A percentile compares a stretch with the other conserved stretches of the same genome.
Evolutionary conservation across 2,113 vertebrate genomes (phyloP).

Genomic region (Pycnonotus jocosus): DNA sequence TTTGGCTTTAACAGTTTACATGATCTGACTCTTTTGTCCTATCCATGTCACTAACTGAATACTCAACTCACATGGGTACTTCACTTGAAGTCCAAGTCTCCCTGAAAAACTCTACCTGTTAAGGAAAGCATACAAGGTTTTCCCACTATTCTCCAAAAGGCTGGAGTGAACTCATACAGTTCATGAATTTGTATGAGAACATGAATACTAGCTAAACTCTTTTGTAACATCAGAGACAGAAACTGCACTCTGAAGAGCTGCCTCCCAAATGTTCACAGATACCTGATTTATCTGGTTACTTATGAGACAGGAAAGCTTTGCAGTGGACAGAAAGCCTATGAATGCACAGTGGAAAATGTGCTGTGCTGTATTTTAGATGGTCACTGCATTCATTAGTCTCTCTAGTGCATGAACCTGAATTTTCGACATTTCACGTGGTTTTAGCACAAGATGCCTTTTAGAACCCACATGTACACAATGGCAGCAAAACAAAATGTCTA

Average conservation of each 20-base stretch:
- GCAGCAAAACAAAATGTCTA: not conserved
- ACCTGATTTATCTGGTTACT: not conserved
- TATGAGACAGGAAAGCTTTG: not conserved
- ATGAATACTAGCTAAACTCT: not conserved
- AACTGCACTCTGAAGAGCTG: not conserved
- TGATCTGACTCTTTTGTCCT: not conserved
- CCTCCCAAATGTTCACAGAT: not conserved
- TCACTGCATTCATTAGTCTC: not conserved
- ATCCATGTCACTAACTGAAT: not conserved
- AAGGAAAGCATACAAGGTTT: not conserved
- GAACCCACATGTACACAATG: rapidly evolving
- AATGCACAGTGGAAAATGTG: not conserved
- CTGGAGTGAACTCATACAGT: not conserved
- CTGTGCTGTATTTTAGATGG: not conserved
- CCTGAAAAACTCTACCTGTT: not conserved
- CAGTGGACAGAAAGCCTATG: not conserved
- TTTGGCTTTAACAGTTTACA: not conserved
- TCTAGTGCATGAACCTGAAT: not conserved
- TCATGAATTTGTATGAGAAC: not conserved
- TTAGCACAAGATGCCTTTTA: not conserved
- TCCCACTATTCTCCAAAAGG: not conserved
- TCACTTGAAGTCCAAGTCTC: not conserved
- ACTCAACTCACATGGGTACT: not conserved
- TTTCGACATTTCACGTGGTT: not conserved
- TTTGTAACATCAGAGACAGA: not conserved